Conservation (phyloP, 1,140 invertebrate genomes). For the Andrena cerasifolii region DNA sequence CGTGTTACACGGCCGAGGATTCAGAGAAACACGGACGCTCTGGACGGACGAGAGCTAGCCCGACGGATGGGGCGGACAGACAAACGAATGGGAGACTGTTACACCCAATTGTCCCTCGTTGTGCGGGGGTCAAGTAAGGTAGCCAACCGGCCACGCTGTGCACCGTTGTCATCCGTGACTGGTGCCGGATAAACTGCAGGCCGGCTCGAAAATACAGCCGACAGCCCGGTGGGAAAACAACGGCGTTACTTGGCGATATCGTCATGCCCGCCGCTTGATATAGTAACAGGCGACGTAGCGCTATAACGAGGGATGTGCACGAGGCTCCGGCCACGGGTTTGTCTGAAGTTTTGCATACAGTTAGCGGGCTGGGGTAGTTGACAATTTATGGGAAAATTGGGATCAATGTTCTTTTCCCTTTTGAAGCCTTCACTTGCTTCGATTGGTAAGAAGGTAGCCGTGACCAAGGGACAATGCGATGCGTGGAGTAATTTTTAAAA, state of each 20-base stretch:
- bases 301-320: no score
- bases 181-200: slow-evolving; percentile 47
- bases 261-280: slow-evolving; percentile 13
- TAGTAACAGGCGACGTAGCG: slow-evolving; percentile 4
- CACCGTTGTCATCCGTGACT: slow-evolving; percentile 63
- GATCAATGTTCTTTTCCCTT: no score
- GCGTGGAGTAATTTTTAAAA: no score
- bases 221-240: slow-evolving; percentile 46
- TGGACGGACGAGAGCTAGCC: slow-evolving; percentile 52
- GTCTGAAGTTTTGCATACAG: no score
- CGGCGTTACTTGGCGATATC: slow-evolving; percentile 46
- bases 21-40: slow-evolving; percentile 76
- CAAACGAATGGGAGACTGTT: slow-evolving; percentile 80
- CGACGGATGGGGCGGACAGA: slow-evolving; percentile 58
- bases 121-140: slow-evolving; percentile 81
- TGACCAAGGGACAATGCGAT: no score
- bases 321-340: no score
- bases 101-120: slow-evolving; percentile 82
- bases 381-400: no score
- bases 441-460: no score
- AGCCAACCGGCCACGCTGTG: slow-evolving; percentile 71
- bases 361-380: no score
- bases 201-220: slow-evolving; percentile 45
- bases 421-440: no score
- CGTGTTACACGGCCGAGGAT: slow-evolving; percentile 75